Conservation (phyloP, 2,797 vertebrate species). For the Tinamus major region DNA sequence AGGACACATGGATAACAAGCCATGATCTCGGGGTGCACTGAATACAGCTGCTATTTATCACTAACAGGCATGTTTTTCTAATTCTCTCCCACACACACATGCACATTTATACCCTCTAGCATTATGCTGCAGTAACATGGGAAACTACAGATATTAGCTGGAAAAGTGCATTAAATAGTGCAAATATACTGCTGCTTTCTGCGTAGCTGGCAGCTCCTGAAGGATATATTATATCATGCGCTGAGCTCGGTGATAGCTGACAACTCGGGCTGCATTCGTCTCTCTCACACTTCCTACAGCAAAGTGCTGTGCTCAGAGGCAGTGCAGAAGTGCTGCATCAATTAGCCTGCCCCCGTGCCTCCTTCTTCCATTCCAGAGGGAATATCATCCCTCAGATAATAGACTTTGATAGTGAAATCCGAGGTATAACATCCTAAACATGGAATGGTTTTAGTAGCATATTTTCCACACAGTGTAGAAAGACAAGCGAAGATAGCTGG, state of each 20-base stretch:
- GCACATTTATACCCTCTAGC: neutral
- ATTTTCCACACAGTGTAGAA: neutral
- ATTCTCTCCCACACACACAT: too few relatives aligned
- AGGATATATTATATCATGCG: neutral
- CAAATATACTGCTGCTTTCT: neutral
- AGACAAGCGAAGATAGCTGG: neutral
- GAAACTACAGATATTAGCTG: neutral
- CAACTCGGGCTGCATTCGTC: neutral
- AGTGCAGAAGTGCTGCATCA: neutral
- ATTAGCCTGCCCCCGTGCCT: slow-evolving; percentile 22
- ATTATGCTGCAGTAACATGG: neutral
- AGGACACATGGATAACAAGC: neutral
- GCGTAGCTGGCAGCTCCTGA: neutral
- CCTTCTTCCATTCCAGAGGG: neutral
- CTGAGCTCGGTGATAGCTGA: neutral
- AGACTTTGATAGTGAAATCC: slow-evolving; percentile 24
- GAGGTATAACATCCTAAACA: neutral
- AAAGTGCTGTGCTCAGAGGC: slow-evolving; percentile 23
- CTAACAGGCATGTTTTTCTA: neutral
- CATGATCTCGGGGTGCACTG: neutral
- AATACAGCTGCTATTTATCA: neutral
- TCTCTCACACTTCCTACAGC: slow-evolving; percentile 23
- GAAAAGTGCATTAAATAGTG: neutral
- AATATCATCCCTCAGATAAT: slow-evolving; percentile 17
- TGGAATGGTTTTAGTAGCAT: neutral